phyloP scores from a whole-genome alignment of 2,797 vertebrate species.

The Periophthalmus magnuspinnatus region DNA sequence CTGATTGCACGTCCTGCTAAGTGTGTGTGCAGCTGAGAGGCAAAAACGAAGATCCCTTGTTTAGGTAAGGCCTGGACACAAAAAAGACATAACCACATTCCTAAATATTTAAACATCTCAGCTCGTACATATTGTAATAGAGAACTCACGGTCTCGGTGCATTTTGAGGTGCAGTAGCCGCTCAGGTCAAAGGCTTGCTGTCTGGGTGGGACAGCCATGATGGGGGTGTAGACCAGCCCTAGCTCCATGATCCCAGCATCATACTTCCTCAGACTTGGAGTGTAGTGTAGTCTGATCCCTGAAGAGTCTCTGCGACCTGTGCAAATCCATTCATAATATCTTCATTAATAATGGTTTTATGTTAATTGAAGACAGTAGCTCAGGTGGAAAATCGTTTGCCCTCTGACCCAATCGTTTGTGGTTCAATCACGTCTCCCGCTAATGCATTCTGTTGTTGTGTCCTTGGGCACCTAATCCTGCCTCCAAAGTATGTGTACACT shows the following conservation, averaged over 20 bases:
- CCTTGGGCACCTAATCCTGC: neutral
- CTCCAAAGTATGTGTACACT: neutral
- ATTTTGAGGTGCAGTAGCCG: constrained; percentile 91
- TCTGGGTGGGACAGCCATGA: constrained; percentile 91
- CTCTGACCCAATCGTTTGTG: too few relatives aligned
- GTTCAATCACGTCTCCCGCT: neutral
- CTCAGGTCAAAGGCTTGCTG: constrained; percentile 81
- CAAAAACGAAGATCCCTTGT: constrained; percentile 88
- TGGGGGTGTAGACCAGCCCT: constrained; percentile 90
- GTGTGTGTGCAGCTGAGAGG: constrained; percentile 97
- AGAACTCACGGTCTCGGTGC: constrained; percentile 84
- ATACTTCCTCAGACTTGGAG: constrained; percentile 76
- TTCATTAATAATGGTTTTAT: neutral
- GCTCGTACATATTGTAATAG: neutral
- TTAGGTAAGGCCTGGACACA: constrained; percentile 82
- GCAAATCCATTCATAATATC: neutral
- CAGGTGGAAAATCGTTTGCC: neutral
- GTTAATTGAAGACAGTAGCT: neutral
- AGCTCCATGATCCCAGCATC: constrained; percentile 95
- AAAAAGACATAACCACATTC: constrained; percentile 3
- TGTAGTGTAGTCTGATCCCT: constrained; percentile 90
- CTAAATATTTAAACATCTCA: neutral
- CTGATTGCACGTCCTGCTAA: constrained; percentile 85
- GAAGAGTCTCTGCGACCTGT: constrained; percentile 86
- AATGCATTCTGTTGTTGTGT: neutral